phyloP scores from a whole-genome alignment of 2,797 vertebrate species.

The Neosilurus hyrtlii region DNA sequence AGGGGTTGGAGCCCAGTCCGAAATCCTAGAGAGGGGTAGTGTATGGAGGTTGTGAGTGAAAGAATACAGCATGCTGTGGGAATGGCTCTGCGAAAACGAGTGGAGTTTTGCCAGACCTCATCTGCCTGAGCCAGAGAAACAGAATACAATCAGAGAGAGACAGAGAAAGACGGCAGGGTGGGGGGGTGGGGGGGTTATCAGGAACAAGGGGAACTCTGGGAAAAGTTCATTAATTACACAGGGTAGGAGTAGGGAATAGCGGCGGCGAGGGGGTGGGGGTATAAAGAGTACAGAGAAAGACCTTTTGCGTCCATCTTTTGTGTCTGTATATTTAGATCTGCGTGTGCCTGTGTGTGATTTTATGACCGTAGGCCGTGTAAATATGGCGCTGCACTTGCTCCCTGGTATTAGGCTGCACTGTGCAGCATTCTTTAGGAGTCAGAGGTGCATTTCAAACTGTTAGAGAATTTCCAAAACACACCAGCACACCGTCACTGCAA shows the following conservation, averaged over 20 bases:
- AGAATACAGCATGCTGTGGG: constrained; percentile 47
- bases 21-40: constrained; percentile 28
- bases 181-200: constrained; percentile 33
- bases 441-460: constrained; percentile 52
- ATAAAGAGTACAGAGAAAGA: neutral
- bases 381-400: constrained; percentile 46
- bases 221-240: constrained; percentile 38
- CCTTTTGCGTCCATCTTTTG: neutral
- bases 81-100: constrained; percentile 44
- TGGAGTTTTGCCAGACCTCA: constrained; percentile 52
- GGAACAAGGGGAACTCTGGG: constrained; percentile 30
- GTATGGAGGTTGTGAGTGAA: constrained; percentile 23
- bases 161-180: constrained; percentile 41
- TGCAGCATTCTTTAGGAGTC: constrained; percentile 52
- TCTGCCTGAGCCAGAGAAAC: constrained; percentile 36
- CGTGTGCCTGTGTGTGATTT: constrained; percentile 45
- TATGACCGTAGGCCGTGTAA: constrained; percentile 36
- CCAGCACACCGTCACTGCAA: constrained; percentile 18
- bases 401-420: constrained; percentile 40
- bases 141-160: constrained; percentile 30
- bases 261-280: constrained; percentile 20
- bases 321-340: constrained; percentile 42
- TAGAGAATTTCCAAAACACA: constrained; percentile 47
- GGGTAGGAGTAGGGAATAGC: neutral
- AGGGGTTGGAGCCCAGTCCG: constrained; percentile 34